phyloP scores from a whole-genome alignment of 2,797 vertebrate species.

The Macropodus opercularis region DNA sequence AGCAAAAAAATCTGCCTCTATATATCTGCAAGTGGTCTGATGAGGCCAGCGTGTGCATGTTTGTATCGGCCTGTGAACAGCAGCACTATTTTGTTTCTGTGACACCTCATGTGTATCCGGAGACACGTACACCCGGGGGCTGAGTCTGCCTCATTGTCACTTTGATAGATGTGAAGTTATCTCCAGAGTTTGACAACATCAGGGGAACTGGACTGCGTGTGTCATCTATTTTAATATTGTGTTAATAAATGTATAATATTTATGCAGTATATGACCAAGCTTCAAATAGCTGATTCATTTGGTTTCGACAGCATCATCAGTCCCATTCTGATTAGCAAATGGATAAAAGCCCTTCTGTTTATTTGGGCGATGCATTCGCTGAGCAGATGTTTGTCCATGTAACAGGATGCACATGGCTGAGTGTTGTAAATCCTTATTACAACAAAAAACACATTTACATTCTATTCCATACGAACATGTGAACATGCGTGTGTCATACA shows the following conservation, averaged over 20 bases:
- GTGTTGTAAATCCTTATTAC: constrained; percentile 27
- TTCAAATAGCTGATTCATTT: constrained; percentile 13
- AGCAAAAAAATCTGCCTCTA: neutral
- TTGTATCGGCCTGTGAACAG: constrained; percentile 54
- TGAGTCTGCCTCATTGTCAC: constrained; percentile 59
- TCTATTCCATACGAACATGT: too few species aligned
- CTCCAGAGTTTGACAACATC: constrained; percentile 36
- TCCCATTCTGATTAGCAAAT: constrained; percentile 35
- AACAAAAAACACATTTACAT: constrained; percentile 36
- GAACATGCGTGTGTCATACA: constrained; percentile 16
- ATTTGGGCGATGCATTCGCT: constrained; percentile 21
- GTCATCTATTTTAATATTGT: neutral
- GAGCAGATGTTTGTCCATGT: constrained; percentile 26
- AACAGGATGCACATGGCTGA: constrained; percentile 13
- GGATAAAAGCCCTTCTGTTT: constrained; percentile 29
- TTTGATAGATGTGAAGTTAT: constrained; percentile 36
- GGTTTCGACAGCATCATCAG: constrained; percentile 11
- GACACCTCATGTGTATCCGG: constrained; percentile 69
- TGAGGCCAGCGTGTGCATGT: constrained; percentile 18
- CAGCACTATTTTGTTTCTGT: constrained; percentile 71
- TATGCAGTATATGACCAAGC: neutral
- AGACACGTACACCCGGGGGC: constrained; percentile 69
- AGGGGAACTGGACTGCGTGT: neutral
- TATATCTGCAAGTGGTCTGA: constrained; percentile 4
- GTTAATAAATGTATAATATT: constrained; percentile 7